Conservation (phyloP, 2,113 vertebrate species). For the Labeo catla region DNA sequence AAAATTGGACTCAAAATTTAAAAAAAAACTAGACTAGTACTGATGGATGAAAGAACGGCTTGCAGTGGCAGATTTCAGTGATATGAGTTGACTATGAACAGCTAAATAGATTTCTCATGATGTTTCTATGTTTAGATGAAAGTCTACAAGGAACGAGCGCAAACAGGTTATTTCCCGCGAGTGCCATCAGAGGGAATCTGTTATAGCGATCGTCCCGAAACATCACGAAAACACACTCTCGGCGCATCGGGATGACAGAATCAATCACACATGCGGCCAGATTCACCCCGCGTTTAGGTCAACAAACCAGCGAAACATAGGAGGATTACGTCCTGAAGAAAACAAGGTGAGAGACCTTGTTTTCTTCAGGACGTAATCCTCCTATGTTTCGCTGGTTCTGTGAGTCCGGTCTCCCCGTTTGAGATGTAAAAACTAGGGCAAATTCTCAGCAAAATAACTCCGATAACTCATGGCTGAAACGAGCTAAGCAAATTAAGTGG, state of each 20-base stretch:
- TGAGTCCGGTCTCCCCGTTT: neutral
- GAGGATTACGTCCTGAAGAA: neutral
- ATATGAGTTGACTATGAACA: neutral
- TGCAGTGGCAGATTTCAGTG: neutral
- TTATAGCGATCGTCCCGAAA: neutral
- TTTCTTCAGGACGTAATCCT: constrained; percentile 1
- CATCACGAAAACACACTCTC: neutral
- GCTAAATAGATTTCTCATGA: constrained; percentile 1
- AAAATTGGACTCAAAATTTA: no score
- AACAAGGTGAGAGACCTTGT: neutral
- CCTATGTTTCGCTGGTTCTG: neutral
- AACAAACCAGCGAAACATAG: neutral
- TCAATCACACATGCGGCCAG: neutral
- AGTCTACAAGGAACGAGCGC: neutral
- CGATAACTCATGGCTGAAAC: constrained; percentile 40
- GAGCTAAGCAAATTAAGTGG: constrained; percentile 35
- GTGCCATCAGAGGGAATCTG: neutral
- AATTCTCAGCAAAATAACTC: constrained; percentile 5
- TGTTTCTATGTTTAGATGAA: neutral
- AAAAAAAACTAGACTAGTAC: neutral
- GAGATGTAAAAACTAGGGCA: constrained; percentile 20
- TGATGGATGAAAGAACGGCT: neutral
- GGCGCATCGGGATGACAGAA: neutral
- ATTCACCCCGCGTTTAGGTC: neutral
- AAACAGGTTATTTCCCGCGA: neutral